Conservation (phyloP, 2,888 invertebrate genomes). For the Euphydryas editha region DNA sequence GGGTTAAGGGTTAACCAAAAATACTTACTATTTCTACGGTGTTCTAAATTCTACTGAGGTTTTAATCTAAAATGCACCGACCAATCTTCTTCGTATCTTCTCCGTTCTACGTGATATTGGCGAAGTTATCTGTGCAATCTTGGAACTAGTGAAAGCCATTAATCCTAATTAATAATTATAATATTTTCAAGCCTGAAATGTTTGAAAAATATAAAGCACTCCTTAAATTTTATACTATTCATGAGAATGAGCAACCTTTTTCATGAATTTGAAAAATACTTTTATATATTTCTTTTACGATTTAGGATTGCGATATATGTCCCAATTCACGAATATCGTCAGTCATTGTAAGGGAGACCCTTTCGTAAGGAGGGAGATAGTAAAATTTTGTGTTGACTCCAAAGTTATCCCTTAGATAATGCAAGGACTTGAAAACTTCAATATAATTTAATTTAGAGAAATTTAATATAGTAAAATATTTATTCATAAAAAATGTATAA, state of each 20-base stretch:
- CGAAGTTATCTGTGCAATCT: too few relatives aligned
- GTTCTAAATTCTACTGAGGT: too few relatives aligned
- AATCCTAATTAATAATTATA: too few relatives aligned
- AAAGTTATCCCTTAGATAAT: conserved; percentile 9
- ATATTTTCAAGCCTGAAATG: not conserved
- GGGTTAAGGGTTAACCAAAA: too few relatives aligned
- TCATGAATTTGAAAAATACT: conserved; percentile 19
- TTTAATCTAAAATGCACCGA: too few relatives aligned
- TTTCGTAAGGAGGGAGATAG: conserved; percentile 19
- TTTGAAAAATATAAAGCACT: not conserved
- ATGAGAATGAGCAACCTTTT: conserved; percentile 4
- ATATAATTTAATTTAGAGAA: not conserved
- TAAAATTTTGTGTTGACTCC: conserved; percentile 15
- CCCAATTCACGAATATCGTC: conserved; percentile 18
- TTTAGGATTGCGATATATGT: conserved; percentile 18
- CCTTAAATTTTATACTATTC: not conserved
- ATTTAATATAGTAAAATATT: not conserved
- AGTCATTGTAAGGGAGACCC: conserved; percentile 20
- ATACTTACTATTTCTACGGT: too few relatives aligned
- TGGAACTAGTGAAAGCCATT: too few relatives aligned
- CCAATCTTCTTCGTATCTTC: too few relatives aligned
- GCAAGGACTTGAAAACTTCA: not conserved
- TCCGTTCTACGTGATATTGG: too few relatives aligned
- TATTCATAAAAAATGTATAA: too few relatives aligned
- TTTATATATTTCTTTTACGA: conserved; percentile 25